Evolutionary conservation across 2,797 vertebrate genomes (phyloP), one percentile per base, ranked within the genome.

Genomic region (Vespertilio murinus): DNA sequence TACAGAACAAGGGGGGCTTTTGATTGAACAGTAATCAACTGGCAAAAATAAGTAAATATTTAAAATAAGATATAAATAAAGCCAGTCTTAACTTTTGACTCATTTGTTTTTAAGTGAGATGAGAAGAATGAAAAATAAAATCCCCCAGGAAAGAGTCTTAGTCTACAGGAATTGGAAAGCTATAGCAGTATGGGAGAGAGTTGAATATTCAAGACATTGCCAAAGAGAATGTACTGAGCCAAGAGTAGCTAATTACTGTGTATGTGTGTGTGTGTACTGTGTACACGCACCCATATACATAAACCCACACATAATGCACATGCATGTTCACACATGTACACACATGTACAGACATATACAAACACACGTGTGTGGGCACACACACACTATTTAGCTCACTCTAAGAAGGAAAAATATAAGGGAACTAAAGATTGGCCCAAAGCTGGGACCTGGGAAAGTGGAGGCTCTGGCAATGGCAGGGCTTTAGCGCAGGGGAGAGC

Each of bases 51-150:
- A 97, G 96, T 11, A 67, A 97, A 96, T 71, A 54, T 67, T 95
- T 83, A 95, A 96, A 94, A 52, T 92, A 70, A 90, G 85, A 90
- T 35, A 47, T 91, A 94, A 96, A 93, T 85, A 94, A 92, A 97
- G 20, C 22, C 38, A 61, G 1, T 97, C 96, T 95, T 97, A 94
- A 97, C 94, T 97, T 86, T 82, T 90, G 77, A 18, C 78, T 90
- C 49, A 69, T 61, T 95, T 83, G 28, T 38, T 96, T 95, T 96
- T 92, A 82, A 95, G 17, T 30, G 71, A 33, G 49, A 33, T 47
- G 42, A 91, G 42, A 79, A 54, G 0, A 87, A 64, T 23, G 45
- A 40, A 94, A 84, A 92, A 38, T 82, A 56, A 94, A 95, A 90
- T 16, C 28, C 88, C 33, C 6, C 69, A 7, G 33, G 56, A 96